Evolutionary conservation across 2,113 vertebrate genomes (phyloP).

Genomic region (Puffinus mauretanicus): DNA sequence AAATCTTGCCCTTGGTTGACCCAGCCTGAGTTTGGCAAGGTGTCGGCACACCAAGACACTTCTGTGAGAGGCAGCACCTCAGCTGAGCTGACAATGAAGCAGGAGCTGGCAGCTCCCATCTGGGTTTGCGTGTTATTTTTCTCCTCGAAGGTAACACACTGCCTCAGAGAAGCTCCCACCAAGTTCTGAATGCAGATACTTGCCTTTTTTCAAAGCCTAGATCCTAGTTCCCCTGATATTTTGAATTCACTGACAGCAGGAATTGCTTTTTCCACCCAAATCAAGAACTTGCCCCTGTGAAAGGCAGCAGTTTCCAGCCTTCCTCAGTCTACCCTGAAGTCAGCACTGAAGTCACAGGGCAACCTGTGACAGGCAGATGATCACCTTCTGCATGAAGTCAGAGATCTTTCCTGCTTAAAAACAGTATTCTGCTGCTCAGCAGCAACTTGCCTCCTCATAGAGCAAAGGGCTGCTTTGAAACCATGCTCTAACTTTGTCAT

Average conservation of each 20-base stretch:
- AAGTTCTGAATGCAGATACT: not conserved
- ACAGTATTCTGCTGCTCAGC: not conserved
- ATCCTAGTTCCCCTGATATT: not conserved
- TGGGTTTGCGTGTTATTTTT: not conserved
- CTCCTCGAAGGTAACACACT: not conserved
- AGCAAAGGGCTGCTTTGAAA: constrained; percentile 18
- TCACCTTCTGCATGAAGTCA: not conserved
- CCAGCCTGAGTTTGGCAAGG: not conserved
- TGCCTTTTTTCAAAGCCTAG: not conserved
- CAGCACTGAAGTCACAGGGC: not conserved
- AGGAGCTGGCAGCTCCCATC: not conserved
- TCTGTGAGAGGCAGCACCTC: not conserved
- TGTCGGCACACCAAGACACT: not conserved
- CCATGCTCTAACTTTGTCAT: not conserved
- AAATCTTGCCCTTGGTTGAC: not conserved
- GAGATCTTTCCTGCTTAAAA: not conserved
- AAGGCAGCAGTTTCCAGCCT: not conserved
- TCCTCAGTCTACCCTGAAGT: not conserved
- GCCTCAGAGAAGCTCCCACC: not conserved
- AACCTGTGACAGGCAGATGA: not conserved
- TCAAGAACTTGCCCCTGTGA: not conserved
- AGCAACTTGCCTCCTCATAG: not conserved
- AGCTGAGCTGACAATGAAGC: not conserved
- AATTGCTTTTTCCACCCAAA: not conserved
- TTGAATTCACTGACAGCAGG: not conserved